A percentile compares a stretch with the other conserved stretches of the same genome.
These are phyloP conservation scores for Strigops habroptila DNA, from an alignment of 2,113 vertebrate species.

Conservation along the genomic window DNA sequence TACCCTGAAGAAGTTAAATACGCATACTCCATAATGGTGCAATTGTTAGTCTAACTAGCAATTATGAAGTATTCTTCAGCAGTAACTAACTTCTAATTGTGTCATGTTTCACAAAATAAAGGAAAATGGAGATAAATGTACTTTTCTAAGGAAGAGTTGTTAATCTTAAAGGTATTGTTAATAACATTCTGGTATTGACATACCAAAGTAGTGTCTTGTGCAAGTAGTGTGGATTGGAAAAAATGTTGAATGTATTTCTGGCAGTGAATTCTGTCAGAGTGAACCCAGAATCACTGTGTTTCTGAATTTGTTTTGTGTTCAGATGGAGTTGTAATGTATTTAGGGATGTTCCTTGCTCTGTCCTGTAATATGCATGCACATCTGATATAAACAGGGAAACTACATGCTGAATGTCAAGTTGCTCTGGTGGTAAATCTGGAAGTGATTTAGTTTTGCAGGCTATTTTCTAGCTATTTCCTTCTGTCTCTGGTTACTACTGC, in stretches of 20 bases:
- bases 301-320: background rate
- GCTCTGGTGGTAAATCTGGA: background rate
- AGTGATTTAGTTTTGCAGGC: background rate
- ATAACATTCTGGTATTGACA: background rate
- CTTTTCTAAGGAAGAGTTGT: background rate
- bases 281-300: background rate
- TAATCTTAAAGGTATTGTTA: background rate
- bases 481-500: background rate
- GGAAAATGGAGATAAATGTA: background rate
- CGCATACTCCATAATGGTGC: background rate
- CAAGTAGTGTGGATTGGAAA: background rate
- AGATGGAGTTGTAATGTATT: background rate
- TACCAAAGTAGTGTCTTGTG: background rate
- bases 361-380: background rate
- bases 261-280: background rate
- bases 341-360: background rate
- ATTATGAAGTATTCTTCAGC: background rate
- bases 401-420: background rate
- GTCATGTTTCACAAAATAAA: background rate
- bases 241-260: background rate
- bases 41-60: background rate
- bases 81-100: background rate
- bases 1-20: background rate
- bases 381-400: background rate
- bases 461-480: background rate